Base-by-base conservation (phyloP, 2,888 invertebrate species). In the Agonopterix alstromeriana region DNA sequence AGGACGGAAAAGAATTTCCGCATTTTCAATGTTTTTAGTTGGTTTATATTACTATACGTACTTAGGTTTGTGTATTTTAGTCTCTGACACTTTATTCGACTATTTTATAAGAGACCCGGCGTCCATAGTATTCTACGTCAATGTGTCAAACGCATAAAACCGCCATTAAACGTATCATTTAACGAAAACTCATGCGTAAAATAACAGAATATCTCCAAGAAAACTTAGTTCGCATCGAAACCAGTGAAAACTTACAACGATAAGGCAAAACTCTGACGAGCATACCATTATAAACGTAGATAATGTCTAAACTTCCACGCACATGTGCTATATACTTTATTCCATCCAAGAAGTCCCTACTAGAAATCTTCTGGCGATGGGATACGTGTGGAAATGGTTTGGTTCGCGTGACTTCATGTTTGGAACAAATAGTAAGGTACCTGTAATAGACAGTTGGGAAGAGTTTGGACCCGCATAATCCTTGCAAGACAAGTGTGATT, bases 291-390 rank as follows among this genome's bases (percentile, higher is more conserved):
- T 50, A 53, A 46, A 36, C 46, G 43, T 10, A 53, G 52, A 51
- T 56, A 56, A 56, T 54, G 56, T 51, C 46, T 35, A 43, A 52
- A 56, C 48, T 55, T 56, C 40, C 41, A 12, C 48, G 36, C 43
- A 52, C 48, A 42, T 52, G 51, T 53, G 51, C 50, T 47, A 43
- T 47, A 43, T 40, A 48, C 46, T 41, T 46, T 27, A 27, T 27
- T 27, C 27, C 27, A 27, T 7, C 27, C 27, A 27, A 27, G 27
- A 27, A 27, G 27, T 27, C 7, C 27, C 27, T 27, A 7, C 27
- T 7, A 27, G 5, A 7, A 27, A 7, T 27, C 27, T 27, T 27
- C 5, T 27, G 7, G 7, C 5, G 27, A 27, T 27, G 27, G 27
- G 27, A 27, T 27, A 27, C 27, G 27, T 27, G 27, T 27, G 5